Percentiles rank a stretch among this genome's conserved stretches.
These are phyloP conservation scores for Frieseomelitta varia DNA, from an alignment of 1,140 invertebrate species.

Conservation along the genomic window DNA sequence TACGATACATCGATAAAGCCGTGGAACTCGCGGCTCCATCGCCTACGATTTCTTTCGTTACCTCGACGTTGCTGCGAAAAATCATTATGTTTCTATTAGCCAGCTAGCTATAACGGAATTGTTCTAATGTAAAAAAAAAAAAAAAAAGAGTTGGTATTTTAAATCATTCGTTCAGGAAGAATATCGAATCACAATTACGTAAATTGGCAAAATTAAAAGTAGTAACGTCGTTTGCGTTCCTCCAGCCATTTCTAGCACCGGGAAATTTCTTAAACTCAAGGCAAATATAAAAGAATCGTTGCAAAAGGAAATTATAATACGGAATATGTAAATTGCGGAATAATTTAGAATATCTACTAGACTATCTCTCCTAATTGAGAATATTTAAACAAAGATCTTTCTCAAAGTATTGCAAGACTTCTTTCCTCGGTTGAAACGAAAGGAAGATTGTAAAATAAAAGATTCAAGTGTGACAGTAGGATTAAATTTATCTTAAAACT, in stretches of 20 bases:
- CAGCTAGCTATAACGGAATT: neutral
- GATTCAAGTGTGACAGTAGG: too few relatives aligned
- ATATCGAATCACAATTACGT: neutral
- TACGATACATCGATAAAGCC: slow-evolving; percentile 38
- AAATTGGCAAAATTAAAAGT: neutral
- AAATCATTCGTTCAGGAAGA: neutral
- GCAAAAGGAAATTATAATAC: too few relatives aligned
- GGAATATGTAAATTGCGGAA: too few relatives aligned
- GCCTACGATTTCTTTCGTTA: neutral
- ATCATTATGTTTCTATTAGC: neutral
- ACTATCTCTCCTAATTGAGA: too few relatives aligned
- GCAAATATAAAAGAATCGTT: too few relatives aligned
- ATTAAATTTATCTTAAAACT: neutral
- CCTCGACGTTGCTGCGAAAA: too few relatives aligned
- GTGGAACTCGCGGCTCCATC: neutral
- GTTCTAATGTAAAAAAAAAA: neutral
- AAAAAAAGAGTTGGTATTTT: neutral
- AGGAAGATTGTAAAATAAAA: too few relatives aligned
- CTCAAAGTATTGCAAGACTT: too few relatives aligned
- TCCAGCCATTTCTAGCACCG: neutral
- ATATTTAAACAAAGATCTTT: too few relatives aligned
- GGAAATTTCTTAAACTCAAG: too few relatives aligned
- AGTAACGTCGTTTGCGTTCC: neutral
- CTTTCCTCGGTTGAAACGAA: too few relatives aligned
- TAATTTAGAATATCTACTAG: too few relatives aligned